These are phyloP conservation scores for Sula dactylatra DNA, from an alignment of 2,113 vertebrate species.

Conservation along the genomic window DNA sequence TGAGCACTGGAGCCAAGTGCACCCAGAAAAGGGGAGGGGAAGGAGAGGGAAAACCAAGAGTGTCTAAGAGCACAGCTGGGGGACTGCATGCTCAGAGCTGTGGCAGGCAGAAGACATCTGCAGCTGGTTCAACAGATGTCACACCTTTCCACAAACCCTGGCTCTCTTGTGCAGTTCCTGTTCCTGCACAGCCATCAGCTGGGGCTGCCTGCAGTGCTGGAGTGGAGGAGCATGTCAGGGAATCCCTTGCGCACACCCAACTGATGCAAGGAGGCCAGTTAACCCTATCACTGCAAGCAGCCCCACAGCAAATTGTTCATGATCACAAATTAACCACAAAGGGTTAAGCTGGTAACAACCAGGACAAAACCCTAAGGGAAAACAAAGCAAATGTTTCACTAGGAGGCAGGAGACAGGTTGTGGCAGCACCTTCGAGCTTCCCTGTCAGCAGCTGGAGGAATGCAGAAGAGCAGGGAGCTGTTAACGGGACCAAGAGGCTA, in stretches of 20 bases:
- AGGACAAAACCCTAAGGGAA: background rate
- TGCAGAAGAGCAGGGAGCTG: background rate
- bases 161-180: background rate
- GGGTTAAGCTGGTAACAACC: background rate
- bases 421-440: background rate
- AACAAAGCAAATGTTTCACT: background rate
- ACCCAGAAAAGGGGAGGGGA: background rate
- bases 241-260: background rate
- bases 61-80: background rate
- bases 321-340: background rate
- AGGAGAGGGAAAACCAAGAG: background rate
- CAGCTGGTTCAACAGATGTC: background rate
- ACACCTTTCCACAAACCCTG: background rate
- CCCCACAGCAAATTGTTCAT: background rate
- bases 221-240: rapidly evolving
- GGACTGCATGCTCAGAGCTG: too few species aligned
- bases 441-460: background rate
- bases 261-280: background rate
- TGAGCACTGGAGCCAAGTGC: background rate
- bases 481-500: background rate
- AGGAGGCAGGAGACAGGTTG: background rate
- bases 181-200: background rate
- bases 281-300: background rate
- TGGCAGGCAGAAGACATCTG: background rate
- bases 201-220: background rate